Conservation (phyloP, 2,113 vertebrate species). For the Thalassoma bifasciatum region DNA sequence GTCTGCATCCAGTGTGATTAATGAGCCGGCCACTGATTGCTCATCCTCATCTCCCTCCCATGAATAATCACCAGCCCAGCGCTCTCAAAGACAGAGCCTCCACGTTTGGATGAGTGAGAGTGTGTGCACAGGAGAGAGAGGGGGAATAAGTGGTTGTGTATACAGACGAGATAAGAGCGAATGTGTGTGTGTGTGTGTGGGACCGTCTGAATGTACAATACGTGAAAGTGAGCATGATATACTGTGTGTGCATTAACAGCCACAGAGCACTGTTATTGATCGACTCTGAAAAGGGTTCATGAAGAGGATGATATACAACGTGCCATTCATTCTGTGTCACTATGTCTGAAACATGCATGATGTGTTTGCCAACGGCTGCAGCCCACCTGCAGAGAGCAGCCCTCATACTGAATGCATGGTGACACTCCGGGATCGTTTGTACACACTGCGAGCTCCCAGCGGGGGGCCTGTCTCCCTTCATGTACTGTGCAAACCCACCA, state of each 20-base stretch:
- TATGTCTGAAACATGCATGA: conserved; percentile 37
- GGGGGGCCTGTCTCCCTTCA: conserved; percentile 31
- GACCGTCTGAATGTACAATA: conserved; percentile 27
- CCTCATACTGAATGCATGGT: conserved; percentile 30
- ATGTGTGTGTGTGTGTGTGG: not conserved
- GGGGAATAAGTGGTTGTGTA: conserved; percentile 27
- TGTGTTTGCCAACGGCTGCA: conserved; percentile 39
- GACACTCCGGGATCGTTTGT: conserved; percentile 56
- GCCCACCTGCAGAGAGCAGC: conserved; percentile 56
- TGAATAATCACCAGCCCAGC: conserved; percentile 75
- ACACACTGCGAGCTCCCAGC: conserved; percentile 33
- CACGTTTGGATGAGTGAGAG: conserved; percentile 2
- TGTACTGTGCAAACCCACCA: conserved; percentile 12
- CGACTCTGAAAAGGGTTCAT: not conserved
- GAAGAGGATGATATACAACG: not conserved
- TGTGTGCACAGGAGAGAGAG: not conserved
- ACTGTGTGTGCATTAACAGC: conserved; percentile 12
- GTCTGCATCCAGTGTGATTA: conserved; percentile 77
- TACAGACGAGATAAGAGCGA: conserved; percentile 21
- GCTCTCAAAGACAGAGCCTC: conserved; percentile 47
- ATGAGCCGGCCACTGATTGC: conserved; percentile 76
- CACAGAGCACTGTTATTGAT: conserved; percentile 27
- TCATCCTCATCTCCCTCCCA: conserved; percentile 68
- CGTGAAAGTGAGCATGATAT: conserved; percentile 7
- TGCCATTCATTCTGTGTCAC: conserved; percentile 35